Evolutionary conservation across 2,888 invertebrate species (phyloP), one percentile per base, ranked within the genome.

Genomic region (Lamellibrachia columna): DNA sequence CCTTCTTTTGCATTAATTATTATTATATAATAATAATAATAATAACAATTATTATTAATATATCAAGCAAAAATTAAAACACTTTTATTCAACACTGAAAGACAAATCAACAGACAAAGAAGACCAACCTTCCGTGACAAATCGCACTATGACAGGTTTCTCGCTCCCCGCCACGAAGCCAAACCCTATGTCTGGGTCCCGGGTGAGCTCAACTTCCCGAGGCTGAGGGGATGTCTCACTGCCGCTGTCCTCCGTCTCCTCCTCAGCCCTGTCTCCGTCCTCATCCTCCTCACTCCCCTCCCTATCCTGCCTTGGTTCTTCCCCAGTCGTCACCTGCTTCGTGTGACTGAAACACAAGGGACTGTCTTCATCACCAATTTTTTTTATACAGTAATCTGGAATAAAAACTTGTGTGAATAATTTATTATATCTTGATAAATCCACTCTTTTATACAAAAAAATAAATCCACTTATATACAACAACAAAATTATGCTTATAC

Each of bases 121-220:
- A 15, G n/a, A 90, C 94, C 93, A 94, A 97, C 97, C 97, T 94
- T 97, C 97, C 9, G 97, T 97, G 92, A 97, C 97, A 95, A 97
- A 97, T 93, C 99, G 97, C 53, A 99, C 98, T 93, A 99, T 98
- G 92, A 99, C 99, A 0, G 99, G 99, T 95, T 98, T 98, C 96
- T 99, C 98, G 90, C 98, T 98, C 22, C 99, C 99, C 0, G 99
- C 99, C n/a, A 99, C 99, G 96, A 99, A 99, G 2, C 99, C 99
- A 96, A 99, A 99, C 0, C 99, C 99, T 94, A 98, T 97, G 93
- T 98, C 98, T 0, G 98, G 97, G 95, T 98, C 98, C 91, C 98
- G 97, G 94, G 97, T 97, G 94, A 99, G 97, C 94, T 97, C 97
- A 93, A 98, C 98, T 92, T 98, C 97, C 15, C 98, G 97, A 0